phyloP scores from a whole-genome alignment of 2,113 vertebrate genomes.

The Stegastes partitus region DNA sequence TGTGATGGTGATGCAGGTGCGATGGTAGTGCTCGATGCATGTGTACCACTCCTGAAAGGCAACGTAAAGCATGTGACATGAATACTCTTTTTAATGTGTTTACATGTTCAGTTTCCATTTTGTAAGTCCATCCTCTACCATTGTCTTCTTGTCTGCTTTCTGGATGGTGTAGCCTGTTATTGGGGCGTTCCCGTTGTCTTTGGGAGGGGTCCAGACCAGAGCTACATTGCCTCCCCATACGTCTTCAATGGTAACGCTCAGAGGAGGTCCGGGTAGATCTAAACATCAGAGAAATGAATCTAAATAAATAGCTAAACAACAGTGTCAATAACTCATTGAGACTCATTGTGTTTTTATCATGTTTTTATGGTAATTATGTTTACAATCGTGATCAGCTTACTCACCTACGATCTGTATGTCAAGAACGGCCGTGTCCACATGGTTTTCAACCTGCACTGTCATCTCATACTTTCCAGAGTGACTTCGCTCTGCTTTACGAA shows the following conservation, averaged over 20 bases:
- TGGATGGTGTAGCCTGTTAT: slow-evolving; percentile 98
- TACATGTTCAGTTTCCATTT: not conserved
- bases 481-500: slow-evolving; percentile 93
- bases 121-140: slow-evolving; percentile 82
- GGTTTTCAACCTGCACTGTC: slow-evolving; percentile 93
- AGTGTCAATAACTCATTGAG: not conserved
- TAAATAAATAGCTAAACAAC: not conserved
- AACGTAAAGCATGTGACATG: slow-evolving; percentile 5
- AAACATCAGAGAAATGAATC: slow-evolving; percentile 3
- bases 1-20: slow-evolving; percentile 91
- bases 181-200: slow-evolving; percentile 93
- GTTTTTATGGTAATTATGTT: not conserved
- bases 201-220: slow-evolving; percentile 93
- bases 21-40: slow-evolving; percentile 94
- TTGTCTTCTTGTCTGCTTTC: slow-evolving; percentile 99
- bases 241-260: slow-evolving; percentile 91
- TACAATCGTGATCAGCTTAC: slow-evolving; percentile 53
- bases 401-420: slow-evolving; percentile 96
- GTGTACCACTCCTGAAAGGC: slow-evolving; percentile 85
- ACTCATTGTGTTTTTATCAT: not conserved
- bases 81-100: not conserved
- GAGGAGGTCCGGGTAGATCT: slow-evolving; percentile 96
- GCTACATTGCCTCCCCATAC: slow-evolving; percentile 97
- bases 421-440: slow-evolving; percentile 88
- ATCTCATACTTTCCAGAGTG: slow-evolving; percentile 97